Evolutionary conservation across 2,888 invertebrate species (phyloP), one percentile per base, ranked within the genome.

Genomic region (Apodemia mormo): DNA sequence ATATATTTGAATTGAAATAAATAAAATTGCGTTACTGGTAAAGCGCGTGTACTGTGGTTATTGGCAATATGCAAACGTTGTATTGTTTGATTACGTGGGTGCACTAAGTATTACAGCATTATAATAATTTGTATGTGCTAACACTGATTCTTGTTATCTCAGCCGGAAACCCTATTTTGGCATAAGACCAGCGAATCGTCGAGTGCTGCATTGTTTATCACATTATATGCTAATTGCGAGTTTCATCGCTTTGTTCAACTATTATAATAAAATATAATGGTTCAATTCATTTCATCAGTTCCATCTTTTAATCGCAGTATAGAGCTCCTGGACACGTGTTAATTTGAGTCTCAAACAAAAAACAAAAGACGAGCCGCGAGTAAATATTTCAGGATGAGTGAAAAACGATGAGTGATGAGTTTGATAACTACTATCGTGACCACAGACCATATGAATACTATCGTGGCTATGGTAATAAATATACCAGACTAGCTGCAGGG

Each of bases 161-260:
- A 73, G 70, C 69, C 73, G 75, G 76, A 76, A 76, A 74, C 75
- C 76, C 76, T 70, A 75, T 72, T 72, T 76, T 76, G 76, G 76
- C 76, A 75, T 74, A 68, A 70, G 73, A 75, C 74, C 74, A 74
- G 74, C 70, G 75, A 66, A 67, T 61, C 43, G 68, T 58, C 68
- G 71, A 71, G 58, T 65, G 69, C 70, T 68, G 72, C 72, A 74
- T 75, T 74, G 73, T 75, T 72, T 73, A 72, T 71, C 67, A 68
- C 72, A 75, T 74, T 75, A 71, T 75, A 74, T 75, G 75, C 71
- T 71, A 73, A 74, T 73, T 71, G 68, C 49, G 30, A 54, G 40
- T 65, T 45, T 61, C 69, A 66, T 69, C 33, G 30, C 33, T 66
- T 65, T 69, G 69, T 40, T 49, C 64, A 64, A 67, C 65, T 43